Conservation (phyloP, 2,888 invertebrate genomes). For the Tenodera sinensis region DNA sequence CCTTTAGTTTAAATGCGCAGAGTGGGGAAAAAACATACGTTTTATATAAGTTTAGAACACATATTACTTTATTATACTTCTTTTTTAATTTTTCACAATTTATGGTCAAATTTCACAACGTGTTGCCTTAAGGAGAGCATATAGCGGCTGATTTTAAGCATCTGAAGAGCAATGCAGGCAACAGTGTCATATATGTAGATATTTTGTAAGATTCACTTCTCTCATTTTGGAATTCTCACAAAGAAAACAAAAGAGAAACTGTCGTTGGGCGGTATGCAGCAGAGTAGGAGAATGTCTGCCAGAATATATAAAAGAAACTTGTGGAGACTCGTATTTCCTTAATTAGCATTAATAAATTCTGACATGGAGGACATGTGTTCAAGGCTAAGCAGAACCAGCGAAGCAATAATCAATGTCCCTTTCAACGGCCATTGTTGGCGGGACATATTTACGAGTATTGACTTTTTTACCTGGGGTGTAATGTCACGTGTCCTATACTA, state of each 20-base stretch:
- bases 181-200: too few relatives aligned
- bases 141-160: too few relatives aligned
- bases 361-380: neutral
- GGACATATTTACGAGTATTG: neutral
- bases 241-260: neutral
- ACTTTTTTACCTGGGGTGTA: neutral
- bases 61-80: too few relatives aligned
- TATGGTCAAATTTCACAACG: too few relatives aligned
- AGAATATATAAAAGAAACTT: neutral
- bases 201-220: neutral
- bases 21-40: too few relatives aligned
- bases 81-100: too few relatives aligned
- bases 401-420: neutral
- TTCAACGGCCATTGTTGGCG: neutral
- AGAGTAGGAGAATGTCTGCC: neutral
- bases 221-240: neutral
- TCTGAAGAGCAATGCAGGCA: too few relatives aligned
- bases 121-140: too few relatives aligned
- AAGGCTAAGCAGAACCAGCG: neutral
- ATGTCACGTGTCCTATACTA: neutral
- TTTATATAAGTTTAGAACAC: too few relatives aligned
- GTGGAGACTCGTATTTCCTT: neutral
- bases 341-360: neutral
- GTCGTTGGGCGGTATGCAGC: neutral
- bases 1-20: too few relatives aligned